Evolutionary conservation across 2,888 invertebrate genomes (phyloP).

Genomic region (Thumatha senex): DNA sequence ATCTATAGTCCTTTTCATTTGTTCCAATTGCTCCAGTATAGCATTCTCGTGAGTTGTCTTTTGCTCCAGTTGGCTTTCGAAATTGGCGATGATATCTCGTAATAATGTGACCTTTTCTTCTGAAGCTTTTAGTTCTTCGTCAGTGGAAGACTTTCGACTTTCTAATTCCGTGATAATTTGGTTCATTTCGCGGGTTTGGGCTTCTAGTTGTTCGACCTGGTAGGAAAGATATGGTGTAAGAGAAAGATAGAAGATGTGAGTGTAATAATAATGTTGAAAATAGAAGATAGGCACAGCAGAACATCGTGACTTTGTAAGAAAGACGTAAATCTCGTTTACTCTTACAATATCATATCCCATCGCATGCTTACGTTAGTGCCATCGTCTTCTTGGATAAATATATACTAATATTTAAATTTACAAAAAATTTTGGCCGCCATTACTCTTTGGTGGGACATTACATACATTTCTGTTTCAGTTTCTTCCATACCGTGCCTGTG

Average conservation of each 20-base stretch:
- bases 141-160: conserved; percentile 85
- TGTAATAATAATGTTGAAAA: neutral
- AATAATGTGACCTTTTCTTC: conserved; percentile 89
- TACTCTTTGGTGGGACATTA: too few relatives aligned
- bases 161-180: conserved; percentile 85
- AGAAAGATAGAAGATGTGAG: neutral
- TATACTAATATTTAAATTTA: too few relatives aligned
- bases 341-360: too few relatives aligned
- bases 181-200: conserved; percentile 88
- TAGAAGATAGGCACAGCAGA: neutral
- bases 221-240: conserved; percentile 9
- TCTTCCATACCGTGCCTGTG: too few relatives aligned
- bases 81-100: conserved; percentile 89
- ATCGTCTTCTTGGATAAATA: too few relatives aligned
- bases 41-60: conserved; percentile 85
- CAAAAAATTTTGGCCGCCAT: too few relatives aligned
- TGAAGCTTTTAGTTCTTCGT: conserved; percentile 89
- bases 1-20: conserved; percentile 80
- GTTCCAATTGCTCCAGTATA: conserved; percentile 83
- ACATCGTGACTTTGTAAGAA: too few relatives aligned
- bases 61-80: conserved; percentile 89
- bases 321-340: too few relatives aligned
- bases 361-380: too few relatives aligned
- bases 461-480: too few relatives aligned
- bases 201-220: conserved; percentile 91